Conservation (phyloP, 2,113 vertebrate species). For the Turdus rufiventris region DNA sequence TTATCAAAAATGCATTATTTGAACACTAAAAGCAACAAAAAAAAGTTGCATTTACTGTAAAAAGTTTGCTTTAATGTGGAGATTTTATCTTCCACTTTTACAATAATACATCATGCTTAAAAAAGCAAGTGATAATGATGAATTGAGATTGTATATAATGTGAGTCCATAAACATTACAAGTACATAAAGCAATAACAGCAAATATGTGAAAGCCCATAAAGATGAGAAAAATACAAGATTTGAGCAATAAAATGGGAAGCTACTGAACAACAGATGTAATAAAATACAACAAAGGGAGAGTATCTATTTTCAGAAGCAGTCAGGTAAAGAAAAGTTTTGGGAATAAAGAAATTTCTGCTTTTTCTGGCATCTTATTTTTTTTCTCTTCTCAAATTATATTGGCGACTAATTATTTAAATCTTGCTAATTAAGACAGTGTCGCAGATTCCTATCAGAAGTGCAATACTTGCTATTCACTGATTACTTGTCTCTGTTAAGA, state of each 20-base stretch:
- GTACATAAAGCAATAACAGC: conserved; percentile 5
- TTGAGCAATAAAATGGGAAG: background rate
- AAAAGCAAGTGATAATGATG: background rate
- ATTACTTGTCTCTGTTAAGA: background rate
- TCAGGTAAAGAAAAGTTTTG: background rate
- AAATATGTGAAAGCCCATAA: background rate
- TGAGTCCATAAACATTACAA: background rate
- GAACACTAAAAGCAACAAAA: background rate
- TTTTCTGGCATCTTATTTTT: background rate
- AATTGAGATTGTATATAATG: background rate
- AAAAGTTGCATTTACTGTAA: background rate
- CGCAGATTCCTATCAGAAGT: background rate
- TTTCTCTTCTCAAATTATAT: background rate
- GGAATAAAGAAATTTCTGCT: background rate
- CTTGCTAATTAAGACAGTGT: background rate
- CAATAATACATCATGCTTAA: background rate
- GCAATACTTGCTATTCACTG: background rate
- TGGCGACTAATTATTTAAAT: background rate
- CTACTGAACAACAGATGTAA: background rate
- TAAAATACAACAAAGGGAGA: background rate
- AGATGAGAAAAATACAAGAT: conserved; percentile 2
- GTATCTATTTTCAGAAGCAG: background rate
- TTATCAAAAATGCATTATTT: background rate
- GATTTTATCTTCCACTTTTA: background rate
- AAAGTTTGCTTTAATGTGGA: background rate